Evolutionary conservation across 2,797 vertebrate species (phyloP).

Genomic region (Rhabdomys pumilio): DNA sequence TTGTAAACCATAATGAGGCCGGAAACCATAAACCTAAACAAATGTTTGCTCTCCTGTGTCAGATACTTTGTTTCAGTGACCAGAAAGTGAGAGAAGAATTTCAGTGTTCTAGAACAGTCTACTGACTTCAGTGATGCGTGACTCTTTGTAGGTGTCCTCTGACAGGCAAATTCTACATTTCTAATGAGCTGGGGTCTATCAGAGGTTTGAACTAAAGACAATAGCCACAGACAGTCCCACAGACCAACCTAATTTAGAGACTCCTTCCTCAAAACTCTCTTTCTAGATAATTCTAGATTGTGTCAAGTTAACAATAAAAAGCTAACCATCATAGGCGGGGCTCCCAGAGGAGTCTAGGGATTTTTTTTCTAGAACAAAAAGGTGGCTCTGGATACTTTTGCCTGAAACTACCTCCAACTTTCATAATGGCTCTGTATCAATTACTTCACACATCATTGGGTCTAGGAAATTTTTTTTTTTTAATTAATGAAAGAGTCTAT

Average conservation of each 20-base stretch:
- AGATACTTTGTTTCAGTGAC: background rate
- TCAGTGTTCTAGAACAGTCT: background rate
- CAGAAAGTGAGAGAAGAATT: background rate
- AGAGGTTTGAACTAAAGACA: background rate
- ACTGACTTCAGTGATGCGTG: accelerated
- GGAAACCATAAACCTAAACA: background rate
- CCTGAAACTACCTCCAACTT: background rate
- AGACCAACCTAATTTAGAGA: background rate
- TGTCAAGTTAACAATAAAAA: background rate
- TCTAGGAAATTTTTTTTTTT: background rate
- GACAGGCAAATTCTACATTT: background rate
- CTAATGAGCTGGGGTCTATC: background rate
- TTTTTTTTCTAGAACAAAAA: background rate
- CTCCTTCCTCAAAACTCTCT: background rate
- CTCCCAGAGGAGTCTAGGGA: background rate
- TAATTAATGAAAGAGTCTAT: background rate
- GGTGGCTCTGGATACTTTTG: background rate
- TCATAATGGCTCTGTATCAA: accelerated
- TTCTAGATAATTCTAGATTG: background rate
- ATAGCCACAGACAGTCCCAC: background rate
- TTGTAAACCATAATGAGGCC: background rate
- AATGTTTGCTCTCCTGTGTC: background rate
- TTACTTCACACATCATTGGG: background rate
- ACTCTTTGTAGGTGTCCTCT: background rate
- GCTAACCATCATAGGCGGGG: background rate